phyloP scores from a whole-genome alignment of 2,113 vertebrate genomes.

The Mirza zaza region DNA sequence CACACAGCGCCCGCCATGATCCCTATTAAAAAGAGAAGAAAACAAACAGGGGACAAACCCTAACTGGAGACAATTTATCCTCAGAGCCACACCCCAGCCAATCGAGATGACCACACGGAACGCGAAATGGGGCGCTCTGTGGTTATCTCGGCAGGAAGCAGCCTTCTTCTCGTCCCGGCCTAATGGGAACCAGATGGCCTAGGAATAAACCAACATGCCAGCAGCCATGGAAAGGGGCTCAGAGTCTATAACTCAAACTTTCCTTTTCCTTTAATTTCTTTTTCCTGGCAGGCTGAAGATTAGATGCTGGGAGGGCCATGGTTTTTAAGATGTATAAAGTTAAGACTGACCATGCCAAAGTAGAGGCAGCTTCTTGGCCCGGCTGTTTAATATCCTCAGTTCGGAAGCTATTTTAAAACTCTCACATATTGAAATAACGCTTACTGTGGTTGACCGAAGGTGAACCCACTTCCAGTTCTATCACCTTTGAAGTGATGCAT shows the following conservation, averaged over 20 bases:
- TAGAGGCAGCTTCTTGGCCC: background rate
- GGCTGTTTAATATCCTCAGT: background rate
- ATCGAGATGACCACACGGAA: conserved; percentile 22
- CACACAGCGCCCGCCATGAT: conserved; percentile 11
- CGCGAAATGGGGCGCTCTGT: background rate
- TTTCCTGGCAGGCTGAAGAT: background rate
- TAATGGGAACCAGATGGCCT: conserved; percentile 76
- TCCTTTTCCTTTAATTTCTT: background rate
- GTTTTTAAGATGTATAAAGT: conserved; percentile 62
- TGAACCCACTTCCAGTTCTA: conserved; percentile 53
- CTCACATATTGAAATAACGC: conserved; percentile 41
- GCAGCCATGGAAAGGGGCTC: conserved; percentile 64
- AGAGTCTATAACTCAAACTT: conserved; percentile 66
- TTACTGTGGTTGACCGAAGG: conserved; percentile 47
- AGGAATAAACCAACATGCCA: conserved; percentile 66
- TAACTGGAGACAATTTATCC: conserved; percentile 19
- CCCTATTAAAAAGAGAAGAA: conserved; percentile 37
- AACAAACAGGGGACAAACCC: background rate
- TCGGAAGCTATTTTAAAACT: conserved; percentile 65
- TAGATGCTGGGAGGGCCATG: conserved; percentile 33
- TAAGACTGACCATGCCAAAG: conserved; percentile 46
- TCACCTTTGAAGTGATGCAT: conserved; percentile 51
- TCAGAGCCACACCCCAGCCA: background rate
- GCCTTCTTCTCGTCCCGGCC: conserved; percentile 52
- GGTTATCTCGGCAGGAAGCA: conserved; percentile 69